A percentile compares a stretch with the other conserved stretches of the same genome.
phyloP scores from a whole-genome alignment of 2,797 vertebrate genomes.

The Propithecus deckenii region DNA sequence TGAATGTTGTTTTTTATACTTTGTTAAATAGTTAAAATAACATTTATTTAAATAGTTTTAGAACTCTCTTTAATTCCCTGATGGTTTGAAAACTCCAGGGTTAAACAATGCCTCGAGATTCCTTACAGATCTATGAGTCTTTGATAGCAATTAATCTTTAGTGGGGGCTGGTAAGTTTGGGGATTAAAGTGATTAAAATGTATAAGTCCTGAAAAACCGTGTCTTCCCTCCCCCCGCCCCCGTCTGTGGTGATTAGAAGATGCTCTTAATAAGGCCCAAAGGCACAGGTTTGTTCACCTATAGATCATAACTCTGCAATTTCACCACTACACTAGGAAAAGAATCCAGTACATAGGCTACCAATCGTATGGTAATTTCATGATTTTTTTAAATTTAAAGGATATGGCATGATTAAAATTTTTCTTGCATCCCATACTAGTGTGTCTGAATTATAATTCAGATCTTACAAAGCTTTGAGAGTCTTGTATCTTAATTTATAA shows the following conservation, averaged over 20 bases:
- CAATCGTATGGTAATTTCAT: neutral
- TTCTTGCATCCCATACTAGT: neutral
- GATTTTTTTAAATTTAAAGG: neutral
- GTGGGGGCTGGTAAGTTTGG: neutral
- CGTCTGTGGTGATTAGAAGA: neutral
- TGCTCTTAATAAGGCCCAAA: neutral
- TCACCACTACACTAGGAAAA: neutral
- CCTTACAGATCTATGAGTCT: neutral
- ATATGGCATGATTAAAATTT: neutral
- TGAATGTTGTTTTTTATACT: neutral
- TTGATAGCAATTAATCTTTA: neutral
- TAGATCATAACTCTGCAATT: neutral
- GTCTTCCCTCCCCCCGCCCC: neutral
- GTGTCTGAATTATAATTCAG: neutral
- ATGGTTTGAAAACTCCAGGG: neutral
- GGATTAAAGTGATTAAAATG: neutral
- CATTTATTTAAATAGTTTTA: neutral
- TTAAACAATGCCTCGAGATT: constrained; percentile 8
- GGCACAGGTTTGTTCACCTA: neutral
- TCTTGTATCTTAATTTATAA: neutral
- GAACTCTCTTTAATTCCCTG: constrained; percentile 16
- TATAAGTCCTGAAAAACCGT: neutral
- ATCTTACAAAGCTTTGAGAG: neutral
- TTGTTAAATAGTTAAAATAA: constrained; percentile 42
- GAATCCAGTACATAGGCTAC: neutral